Conservation (phyloP, 1,140 invertebrate species). For the Diabrotica virgifera region DNA sequence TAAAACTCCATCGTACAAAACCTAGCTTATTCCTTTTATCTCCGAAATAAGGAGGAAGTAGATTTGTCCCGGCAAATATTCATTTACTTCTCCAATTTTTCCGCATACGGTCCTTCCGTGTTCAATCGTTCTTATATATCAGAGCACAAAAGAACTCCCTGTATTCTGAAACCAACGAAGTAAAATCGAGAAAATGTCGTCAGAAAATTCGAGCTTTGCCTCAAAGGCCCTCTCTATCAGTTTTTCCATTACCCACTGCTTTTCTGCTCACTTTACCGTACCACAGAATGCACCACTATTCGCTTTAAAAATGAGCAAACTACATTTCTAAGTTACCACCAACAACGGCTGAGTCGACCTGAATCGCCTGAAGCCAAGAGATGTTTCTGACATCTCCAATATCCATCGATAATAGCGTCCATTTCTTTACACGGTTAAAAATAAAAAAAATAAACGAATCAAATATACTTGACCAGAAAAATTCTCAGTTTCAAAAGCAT, state of each 20-base stretch:
- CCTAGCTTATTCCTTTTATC: no score
- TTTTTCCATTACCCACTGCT: not conserved
- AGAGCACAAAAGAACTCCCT: not conserved
- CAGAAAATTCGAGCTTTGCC: not conserved
- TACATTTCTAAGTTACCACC: slow-evolving; percentile 1
- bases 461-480: not conserved
- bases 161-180: not conserved
- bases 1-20: no score
- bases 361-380: slow-evolving; percentile 4
- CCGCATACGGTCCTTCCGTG: not conserved
- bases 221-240: not conserved
- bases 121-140: not conserved
- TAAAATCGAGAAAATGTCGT: not conserved
- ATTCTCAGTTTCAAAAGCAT: no score
- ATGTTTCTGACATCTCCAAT: slow-evolving; percentile 12
- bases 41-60: not conserved
- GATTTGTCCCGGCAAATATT: not conserved
- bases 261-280: not conserved
- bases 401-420: slow-evolving; percentile 5
- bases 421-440: slow-evolving; percentile 2
- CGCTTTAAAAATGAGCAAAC: slow-evolving; percentile 7
- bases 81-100: slow-evolving; percentile 1
- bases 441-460: not conserved
- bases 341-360: not conserved
- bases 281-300: not conserved